Base-by-base conservation (phyloP, 1,140 invertebrate genomes). In the Eurosta solidaginis region DNA sequence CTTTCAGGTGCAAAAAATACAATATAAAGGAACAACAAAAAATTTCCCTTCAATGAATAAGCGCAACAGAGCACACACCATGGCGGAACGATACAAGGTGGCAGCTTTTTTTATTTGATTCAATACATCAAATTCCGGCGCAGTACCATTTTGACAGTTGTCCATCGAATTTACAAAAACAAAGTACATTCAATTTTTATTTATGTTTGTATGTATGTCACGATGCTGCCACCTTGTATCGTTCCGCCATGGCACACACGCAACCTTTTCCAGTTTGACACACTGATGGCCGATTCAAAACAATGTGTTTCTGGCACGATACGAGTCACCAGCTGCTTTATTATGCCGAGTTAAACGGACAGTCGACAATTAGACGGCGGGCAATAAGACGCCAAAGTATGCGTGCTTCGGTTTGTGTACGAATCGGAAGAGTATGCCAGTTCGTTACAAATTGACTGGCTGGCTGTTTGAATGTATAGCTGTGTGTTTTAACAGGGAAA, bases 21-120 rank as follows among this genome's bases (percentile, higher is more conserved):
- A n/a, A 40, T 33, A 59, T 29, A 59, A 59, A 59, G 27, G n/a
- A n/a, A n/a, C 54, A 33, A 14, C 36, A 42, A 42, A 42, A 10
- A 20, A 68, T 25, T 59, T 59, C 54, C 54, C 54, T 59, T 59
- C 54, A 68, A 68, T 68, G 59, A 40, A 68, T 29, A n/a, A 40
- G 59, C 59, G 33, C 33, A 63, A 63, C 54, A 63, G 54, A 12
- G 54, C 54, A n/a, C 27, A n/a, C 17, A 63, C n/a, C n/a, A n/a
- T n/a, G n/a, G n/a, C n/a, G n/a, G n/a, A n/a, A n/a, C n/a, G n/a
- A n/a, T n/a, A n/a, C n/a, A n/a, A n/a, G n/a, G n/a, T n/a, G n/a
- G n/a, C n/a, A n/a, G n/a, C n/a, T n/a, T n/a, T n/a, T n/a, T n/a
- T n/a, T n/a, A n/a, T n/a, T n/a, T n/a, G n/a, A n/a, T n/a, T n/a